Percentiles rank a stretch among this genome's conserved stretches.
phyloP scores from a whole-genome alignment of 2,797 vertebrate species.

The Galago senegalensis region DNA sequence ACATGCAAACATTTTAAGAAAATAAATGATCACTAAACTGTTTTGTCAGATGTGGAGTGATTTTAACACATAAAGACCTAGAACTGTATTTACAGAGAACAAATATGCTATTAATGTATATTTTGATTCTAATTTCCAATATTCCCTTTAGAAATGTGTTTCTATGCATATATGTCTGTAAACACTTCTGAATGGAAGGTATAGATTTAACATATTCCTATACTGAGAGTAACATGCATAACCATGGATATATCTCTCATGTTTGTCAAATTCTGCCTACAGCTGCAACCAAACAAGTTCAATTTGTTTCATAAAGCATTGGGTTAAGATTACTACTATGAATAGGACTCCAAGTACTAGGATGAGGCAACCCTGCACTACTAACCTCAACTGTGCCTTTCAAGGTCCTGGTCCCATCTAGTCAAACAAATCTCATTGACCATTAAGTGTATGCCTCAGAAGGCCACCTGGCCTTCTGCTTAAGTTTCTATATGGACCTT shows the following conservation, averaged over 20 bases:
- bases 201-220: too few species aligned
- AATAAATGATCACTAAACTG: not conserved
- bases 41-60: not conserved
- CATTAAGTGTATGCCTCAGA: not conserved
- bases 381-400: not conserved
- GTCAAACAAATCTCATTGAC: not conserved
- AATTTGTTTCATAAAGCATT: not conserved
- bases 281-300: not conserved
- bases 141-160: not conserved
- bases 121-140: not conserved
- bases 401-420: not conserved
- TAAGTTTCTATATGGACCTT: not conserved
- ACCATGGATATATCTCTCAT: not conserved
- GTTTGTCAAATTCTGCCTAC: not conserved
- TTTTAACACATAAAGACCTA: not conserved
- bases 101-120: not conserved
- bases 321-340: not conserved
- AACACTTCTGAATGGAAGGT: not conserved
- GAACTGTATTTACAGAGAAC: not conserved
- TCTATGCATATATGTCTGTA: not conserved
- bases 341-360: not conserved
- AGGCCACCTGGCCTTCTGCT: not conserved
- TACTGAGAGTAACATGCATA: not conserved
- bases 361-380: not conserved
- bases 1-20: slow-evolving; percentile 5